These are phyloP conservation scores for Caretta caretta DNA, from an alignment of 2,113 vertebrate genomes.

Conservation along the genomic window DNA sequence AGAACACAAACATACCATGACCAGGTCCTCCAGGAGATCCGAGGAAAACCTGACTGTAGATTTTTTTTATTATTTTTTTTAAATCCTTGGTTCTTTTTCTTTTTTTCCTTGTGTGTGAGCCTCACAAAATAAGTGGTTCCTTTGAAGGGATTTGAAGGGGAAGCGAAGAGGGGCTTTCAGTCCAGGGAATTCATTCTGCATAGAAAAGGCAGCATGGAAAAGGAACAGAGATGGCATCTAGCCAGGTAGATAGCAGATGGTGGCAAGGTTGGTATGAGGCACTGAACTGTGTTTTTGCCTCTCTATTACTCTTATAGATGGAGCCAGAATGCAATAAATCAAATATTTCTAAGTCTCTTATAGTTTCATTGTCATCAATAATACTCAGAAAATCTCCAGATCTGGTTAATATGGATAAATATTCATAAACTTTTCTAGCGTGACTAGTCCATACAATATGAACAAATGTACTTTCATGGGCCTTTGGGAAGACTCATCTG, in stretches of 20 bases:
- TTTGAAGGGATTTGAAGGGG: background rate
- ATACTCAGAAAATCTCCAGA: constrained; percentile 12
- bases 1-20: background rate
- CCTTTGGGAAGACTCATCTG: constrained; percentile 1
- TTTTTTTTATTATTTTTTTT: background rate
- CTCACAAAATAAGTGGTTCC: background rate
- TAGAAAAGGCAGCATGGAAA: background rate
- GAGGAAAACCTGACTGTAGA: background rate
- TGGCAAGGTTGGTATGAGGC: background rate
- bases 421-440: constrained; percentile 42
- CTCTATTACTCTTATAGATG: background rate
- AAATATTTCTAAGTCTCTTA: background rate
- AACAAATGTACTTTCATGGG: constrained; percentile 44
- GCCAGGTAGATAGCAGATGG: background rate
- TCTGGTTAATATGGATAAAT: constrained; percentile 61
- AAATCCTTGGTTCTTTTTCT: background rate
- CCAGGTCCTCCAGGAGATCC: rapidly evolving
- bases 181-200: background rate
- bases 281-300: background rate
- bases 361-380: constrained; percentile 21
- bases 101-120: background rate
- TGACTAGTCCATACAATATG: constrained; percentile 33
- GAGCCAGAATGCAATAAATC: background rate
- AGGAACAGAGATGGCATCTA: background rate
- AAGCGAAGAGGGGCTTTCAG: background rate